A percentile compares a stretch with the other conserved stretches of the same genome.
phyloP scores from a whole-genome alignment of 2,113 vertebrate genomes.

The human (Homo sapiens) region GRCh38 chr15:58139501-58140000 shows the following conservation, averaged over 20 bases:
- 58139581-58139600: constrained; percentile 2
- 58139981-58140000: not conserved
- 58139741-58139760: not conserved
- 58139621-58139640: not conserved
- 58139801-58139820: not conserved
- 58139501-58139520: not conserved
- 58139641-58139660: not conserved
- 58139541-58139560: not conserved
- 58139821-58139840: not conserved
- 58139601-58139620: constrained; percentile 29
- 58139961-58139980: not conserved
- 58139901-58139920: no score
- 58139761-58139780: not conserved
- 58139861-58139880: not conserved
- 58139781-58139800: not conserved
- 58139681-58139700: not conserved
- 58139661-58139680: not conserved
- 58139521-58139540: not conserved
- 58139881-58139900: not conserved
- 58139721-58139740: not conserved
- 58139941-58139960: not conserved
- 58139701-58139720: constrained; percentile 5
- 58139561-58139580: not conserved
- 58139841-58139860: not conserved
- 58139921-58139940: no score